A percentile compares a stretch with the other conserved stretches of the same genome.
Evolutionary conservation across 2,797 vertebrate genomes (phyloP).

Genomic region (Aythya fuligula): DNA sequence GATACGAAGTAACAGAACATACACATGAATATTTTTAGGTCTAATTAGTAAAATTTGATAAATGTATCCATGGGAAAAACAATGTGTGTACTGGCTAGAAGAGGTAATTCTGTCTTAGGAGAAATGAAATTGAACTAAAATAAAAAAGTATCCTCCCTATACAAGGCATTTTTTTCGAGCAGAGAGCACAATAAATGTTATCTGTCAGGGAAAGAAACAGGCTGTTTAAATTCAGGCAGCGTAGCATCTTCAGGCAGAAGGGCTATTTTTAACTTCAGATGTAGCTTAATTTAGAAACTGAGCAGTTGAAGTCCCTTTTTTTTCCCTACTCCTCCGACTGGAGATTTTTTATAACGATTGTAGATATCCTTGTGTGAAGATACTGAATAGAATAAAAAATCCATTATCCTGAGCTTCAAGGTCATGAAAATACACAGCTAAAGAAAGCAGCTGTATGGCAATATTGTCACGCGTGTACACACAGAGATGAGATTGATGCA

Average conservation of each 20-base stretch:
- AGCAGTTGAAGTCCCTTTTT: conserved; percentile 86
- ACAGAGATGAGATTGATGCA: background rate
- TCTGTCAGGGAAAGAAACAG: conserved; percentile 74
- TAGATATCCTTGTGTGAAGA: conserved; percentile 56
- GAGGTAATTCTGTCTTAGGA: background rate
- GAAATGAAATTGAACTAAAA: conserved; percentile 16
- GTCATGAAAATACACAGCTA: conserved; percentile 36
- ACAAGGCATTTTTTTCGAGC: conserved; percentile 16
- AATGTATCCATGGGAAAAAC: background rate
- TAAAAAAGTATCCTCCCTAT: conserved; percentile 28
- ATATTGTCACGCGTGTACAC: background rate
- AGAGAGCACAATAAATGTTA: conserved; percentile 76
- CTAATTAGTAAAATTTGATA: background rate
- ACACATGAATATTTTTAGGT: background rate
- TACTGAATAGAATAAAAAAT: conserved; percentile 58
- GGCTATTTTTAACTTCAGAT: conserved; percentile 90
- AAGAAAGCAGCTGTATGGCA: conserved; percentile 27
- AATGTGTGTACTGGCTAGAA: background rate
- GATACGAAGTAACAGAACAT: background rate
- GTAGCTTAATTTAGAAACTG: conserved; percentile 90
- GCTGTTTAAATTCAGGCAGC: conserved; percentile 83
- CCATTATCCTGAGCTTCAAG: conserved; percentile 43
- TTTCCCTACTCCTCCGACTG: conserved; percentile 62
- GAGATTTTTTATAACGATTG: conserved; percentile 76
- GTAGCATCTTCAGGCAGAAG: conserved; percentile 78